Conservation (phyloP, 2,113 vertebrate genomes). For the Gymnobelideus leadbeateri region DNA sequence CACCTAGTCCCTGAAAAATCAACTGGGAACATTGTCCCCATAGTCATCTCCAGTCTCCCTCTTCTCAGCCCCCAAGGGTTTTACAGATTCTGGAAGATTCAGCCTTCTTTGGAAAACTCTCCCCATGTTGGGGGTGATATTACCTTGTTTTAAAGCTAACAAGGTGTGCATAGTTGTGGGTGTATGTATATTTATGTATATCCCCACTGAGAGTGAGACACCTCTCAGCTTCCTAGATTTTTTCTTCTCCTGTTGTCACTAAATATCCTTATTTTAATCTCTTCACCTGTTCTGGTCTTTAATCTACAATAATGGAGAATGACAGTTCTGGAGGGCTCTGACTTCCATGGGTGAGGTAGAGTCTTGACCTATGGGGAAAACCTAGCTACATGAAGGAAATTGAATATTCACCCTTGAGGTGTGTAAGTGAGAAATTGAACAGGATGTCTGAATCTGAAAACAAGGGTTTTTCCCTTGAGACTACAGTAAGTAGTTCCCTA, state of each 20-base stretch:
- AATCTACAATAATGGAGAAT: conserved; percentile 41
- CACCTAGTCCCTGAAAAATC: conserved; percentile 60
- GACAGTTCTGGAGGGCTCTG: conserved; percentile 64
- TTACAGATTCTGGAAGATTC: background rate
- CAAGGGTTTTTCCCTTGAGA: background rate
- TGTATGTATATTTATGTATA: background rate
- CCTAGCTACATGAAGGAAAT: background rate
- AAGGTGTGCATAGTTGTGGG: background rate
- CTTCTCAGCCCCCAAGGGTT: background rate
- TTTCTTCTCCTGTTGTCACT: background rate
- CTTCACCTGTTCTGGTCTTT: background rate
- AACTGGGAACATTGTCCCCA: conserved; percentile 41
- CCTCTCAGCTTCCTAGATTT: background rate
- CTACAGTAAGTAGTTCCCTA: background rate
- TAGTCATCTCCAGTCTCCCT: conserved; percentile 34
- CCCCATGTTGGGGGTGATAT: background rate
- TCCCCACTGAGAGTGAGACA: background rate
- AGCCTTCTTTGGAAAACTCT: background rate
- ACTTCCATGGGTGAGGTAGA: conserved; percentile 31
- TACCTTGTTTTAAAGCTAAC: background rate
- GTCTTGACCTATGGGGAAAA: background rate
- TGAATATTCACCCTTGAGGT: background rate
- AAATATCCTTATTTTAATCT: background rate
- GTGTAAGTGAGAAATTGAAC: background rate
- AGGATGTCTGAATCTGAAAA: background rate